Evolutionary conservation across 1,140 invertebrate genomes (phyloP).

Genomic region (Ganaspis sp.): DNA sequence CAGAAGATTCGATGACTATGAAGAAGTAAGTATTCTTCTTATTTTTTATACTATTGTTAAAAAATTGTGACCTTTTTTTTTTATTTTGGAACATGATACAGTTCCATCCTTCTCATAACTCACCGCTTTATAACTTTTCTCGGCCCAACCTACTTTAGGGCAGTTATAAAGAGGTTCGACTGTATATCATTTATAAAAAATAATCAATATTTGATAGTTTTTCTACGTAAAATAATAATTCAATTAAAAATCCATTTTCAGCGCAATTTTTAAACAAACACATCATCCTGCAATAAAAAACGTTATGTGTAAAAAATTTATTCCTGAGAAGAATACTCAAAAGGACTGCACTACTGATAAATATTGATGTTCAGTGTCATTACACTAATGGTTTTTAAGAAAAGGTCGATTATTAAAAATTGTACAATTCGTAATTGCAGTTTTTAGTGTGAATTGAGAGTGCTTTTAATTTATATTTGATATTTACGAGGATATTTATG

Average conservation of each 20-base stretch:
- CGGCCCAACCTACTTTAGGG: too few species aligned
- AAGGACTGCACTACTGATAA: background rate
- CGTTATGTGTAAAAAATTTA: background rate
- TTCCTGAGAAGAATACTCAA: background rate
- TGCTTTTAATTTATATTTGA: background rate
- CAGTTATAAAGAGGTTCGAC: too few species aligned
- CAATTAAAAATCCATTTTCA: slow-evolving; percentile 13
- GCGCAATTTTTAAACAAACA: slow-evolving; percentile 40
- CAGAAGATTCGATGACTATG: slow-evolving; percentile 65
- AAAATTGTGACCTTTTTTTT: too few species aligned
- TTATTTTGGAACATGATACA: too few species aligned
- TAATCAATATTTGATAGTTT: too few species aligned
- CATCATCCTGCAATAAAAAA: background rate
- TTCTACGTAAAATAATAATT: background rate
- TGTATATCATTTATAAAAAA: too few species aligned
- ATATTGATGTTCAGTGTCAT: background rate
- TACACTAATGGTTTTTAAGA: background rate
- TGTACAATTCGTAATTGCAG: background rate
- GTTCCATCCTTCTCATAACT: too few species aligned
- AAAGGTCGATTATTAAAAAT: background rate
- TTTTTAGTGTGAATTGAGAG: background rate
- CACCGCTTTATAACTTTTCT: too few species aligned
- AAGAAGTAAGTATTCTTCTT: slow-evolving; percentile 51
- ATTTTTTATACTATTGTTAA: slow-evolving; percentile 12
- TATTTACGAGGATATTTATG: background rate